Base-by-base conservation (phyloP, 2,888 invertebrate genomes). In the Encarsia formosa region DNA sequence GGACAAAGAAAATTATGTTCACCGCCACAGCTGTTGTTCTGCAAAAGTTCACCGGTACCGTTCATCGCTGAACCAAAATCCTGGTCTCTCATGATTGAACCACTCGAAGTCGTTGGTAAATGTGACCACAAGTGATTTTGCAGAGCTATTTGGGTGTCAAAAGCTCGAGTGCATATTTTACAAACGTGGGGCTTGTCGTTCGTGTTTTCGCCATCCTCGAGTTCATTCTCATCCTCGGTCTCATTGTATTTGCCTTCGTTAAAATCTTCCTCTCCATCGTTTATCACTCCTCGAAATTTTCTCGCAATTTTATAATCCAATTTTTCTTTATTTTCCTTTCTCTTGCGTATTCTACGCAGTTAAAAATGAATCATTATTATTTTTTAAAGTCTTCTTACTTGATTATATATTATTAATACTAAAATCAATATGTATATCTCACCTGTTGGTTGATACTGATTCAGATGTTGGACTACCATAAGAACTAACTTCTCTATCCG, bases 51-150 rank as follows among this genome's bases (percentile, higher is more conserved):
- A 23, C 69, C 56, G 16, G 71, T 64, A n/a, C 70, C 70, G 45
- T 70, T 70, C 5, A 64, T 63, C 19, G 68, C 68, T 42, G 23
- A 35, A 4, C 65, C 68, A 16, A 69, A 66, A 48, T 67, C 65
- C 48, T 69, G 68, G 3, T 67, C 63, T 52, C 64, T 64, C 26
- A 68, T 58, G 48, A 70, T 66, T 44, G 70, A 56, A 2, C 18
- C 16, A 2, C 5, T 48, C 15, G 45, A 34, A 2, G 48, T 37
- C 44, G 70, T 67, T 16, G 76, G 75, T 58, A 76, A 64, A 68
- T 85, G 84, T 41, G 76, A 76, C 82, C 82, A 83, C 8, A 78
- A 68, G 65, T 84, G 84, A 64, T 80, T 82, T 67, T 81, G 82
- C 16, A 84, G 68, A 26, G 80, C 79, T 40, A 81, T 73, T 63